phyloP scores from a whole-genome alignment of 2,888 invertebrate genomes.

The Leptarthrus brevirostris region DNA sequence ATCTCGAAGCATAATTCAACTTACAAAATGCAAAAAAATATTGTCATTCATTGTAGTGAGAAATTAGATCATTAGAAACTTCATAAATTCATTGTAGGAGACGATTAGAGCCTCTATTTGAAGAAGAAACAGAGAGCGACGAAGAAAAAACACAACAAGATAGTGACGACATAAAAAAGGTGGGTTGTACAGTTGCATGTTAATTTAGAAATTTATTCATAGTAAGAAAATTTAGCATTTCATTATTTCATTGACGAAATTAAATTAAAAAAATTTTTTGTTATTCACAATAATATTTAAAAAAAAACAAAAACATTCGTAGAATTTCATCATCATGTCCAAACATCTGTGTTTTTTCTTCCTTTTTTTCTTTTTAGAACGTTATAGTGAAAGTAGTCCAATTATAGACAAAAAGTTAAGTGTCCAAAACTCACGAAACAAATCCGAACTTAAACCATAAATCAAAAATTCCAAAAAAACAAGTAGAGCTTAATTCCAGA shows the following conservation, averaged over 20 bases:
- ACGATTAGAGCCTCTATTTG: constrained; percentile 83
- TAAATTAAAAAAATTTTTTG: background rate
- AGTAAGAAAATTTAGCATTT: constrained; percentile 3
- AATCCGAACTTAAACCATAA: constrained; percentile 55
- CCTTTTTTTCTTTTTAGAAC: constrained; percentile 61
- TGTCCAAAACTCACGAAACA: constrained; percentile 28
- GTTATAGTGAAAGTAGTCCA: constrained; percentile 67
- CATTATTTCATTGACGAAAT: background rate
- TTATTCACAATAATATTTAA: background rate
- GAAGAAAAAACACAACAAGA: constrained; percentile 67
- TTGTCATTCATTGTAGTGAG: no score
- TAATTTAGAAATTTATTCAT: background rate
- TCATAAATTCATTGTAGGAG: constrained; percentile 69
- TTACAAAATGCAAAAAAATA: no score
- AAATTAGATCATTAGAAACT: constrained; percentile 43
- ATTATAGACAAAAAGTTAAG: constrained; percentile 56
- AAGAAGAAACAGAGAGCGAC: constrained; percentile 82
- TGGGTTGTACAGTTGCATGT: constrained; percentile 53
- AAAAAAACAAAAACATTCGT: constrained; percentile 8
- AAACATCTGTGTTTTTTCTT: constrained; percentile 55
- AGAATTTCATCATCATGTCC: constrained; percentile 54
- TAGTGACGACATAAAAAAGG: constrained; percentile 62
- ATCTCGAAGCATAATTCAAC: no score
- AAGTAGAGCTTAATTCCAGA: constrained; percentile 57
- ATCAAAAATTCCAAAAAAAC: constrained; percentile 39